phyloP scores from a whole-genome alignment of 2,797 vertebrate genomes.

The Sebastes cheni region DNA sequence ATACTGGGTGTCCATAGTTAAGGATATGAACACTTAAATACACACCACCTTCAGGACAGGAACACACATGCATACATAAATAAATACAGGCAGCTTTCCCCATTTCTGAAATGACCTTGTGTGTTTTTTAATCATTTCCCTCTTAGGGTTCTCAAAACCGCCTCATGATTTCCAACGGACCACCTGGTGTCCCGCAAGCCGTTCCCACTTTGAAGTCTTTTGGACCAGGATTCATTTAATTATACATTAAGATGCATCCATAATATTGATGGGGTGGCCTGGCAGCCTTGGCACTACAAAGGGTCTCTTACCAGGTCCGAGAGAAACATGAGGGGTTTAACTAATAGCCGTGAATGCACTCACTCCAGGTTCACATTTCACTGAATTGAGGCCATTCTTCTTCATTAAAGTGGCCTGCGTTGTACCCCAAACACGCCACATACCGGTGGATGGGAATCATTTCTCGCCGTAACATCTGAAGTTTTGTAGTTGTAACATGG shows the following conservation, averaged over 20 bases:
- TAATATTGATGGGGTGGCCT: constrained; percentile 74
- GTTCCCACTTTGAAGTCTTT: constrained; percentile 74
- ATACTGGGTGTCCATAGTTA: constrained; percentile 15
- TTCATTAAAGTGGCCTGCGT: constrained; percentile 54
- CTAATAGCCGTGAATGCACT: constrained; percentile 61
- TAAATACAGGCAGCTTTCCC: constrained; percentile 39
- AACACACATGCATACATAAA: constrained; percentile 32
- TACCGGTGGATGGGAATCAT: constrained; percentile 36
- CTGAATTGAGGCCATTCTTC: constrained; percentile 70
- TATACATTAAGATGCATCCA: constrained; percentile 76
- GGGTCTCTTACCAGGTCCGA: constrained; percentile 54
- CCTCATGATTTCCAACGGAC: constrained; percentile 56
- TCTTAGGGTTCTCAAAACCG: constrained; percentile 34
- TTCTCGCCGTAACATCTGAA: constrained; percentile 43
- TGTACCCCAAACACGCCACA: constrained; percentile 32
- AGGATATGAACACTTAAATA: constrained; percentile 33
- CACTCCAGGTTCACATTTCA: constrained; percentile 66
- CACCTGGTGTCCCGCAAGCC: constrained; percentile 59
- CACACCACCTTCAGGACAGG: constrained; percentile 29
- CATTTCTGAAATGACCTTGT: constrained; percentile 52
- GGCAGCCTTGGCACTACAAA: constrained; percentile 74
- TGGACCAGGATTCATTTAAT: constrained; percentile 76
- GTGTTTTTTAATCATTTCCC: constrained; percentile 67
- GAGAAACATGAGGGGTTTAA: constrained; percentile 55
- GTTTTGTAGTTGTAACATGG: constrained; percentile 13